Evolutionary conservation across 2,113 vertebrate species (phyloP), one percentile per base, ranked within the genome.

Genomic region (Boulengeromyrus knoepffleri): DNA sequence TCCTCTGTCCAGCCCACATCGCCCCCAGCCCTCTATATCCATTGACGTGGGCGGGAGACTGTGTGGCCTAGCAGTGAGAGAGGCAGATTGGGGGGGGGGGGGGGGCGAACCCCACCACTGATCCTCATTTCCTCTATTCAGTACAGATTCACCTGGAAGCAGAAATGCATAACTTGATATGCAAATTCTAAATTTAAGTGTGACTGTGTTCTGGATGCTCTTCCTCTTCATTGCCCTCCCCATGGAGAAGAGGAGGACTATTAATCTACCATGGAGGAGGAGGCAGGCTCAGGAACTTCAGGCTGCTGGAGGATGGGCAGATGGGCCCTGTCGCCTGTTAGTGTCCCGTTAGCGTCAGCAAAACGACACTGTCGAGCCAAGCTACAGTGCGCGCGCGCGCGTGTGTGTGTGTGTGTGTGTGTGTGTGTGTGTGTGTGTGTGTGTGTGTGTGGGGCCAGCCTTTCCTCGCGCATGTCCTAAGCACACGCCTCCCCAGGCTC

Each of bases 211-310:
- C 50, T 47, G 27, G n/a, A 56, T 87, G 24, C 50, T 56, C 85
- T 87, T 87, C 50, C 85, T 87, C n/a, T 36, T 56, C 39, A 87
- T 87, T 56, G 50, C 50, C 47, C 85, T 87, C 85, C 85, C 85
- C 50, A 36, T 53, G 85, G 85, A 87, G 85, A 52, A 52, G 31
- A 52, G 50, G 85, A 56, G 47, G n/a, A 15, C 21, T 56, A 19
- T 87, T 87, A 87, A 87, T 53, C 27, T 21, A 21, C 53, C 53
- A 21, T 21, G 19, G 53, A 7, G 50, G 31, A 9, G 31, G 85
- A 56, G 50, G 15, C 49, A 39, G 5, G 31, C 15, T 19, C 5
- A 13, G 50, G 19, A 36, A 53, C 50, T 50, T 15, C 15, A 2
- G 85, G 45, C 50, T 36, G 85, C 47, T 87, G 24, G 46, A 87